These are phyloP conservation scores for Ashinkailepas kermadecensis DNA, from an alignment of 2,888 invertebrate genomes.

Conservation along the genomic window DNA sequence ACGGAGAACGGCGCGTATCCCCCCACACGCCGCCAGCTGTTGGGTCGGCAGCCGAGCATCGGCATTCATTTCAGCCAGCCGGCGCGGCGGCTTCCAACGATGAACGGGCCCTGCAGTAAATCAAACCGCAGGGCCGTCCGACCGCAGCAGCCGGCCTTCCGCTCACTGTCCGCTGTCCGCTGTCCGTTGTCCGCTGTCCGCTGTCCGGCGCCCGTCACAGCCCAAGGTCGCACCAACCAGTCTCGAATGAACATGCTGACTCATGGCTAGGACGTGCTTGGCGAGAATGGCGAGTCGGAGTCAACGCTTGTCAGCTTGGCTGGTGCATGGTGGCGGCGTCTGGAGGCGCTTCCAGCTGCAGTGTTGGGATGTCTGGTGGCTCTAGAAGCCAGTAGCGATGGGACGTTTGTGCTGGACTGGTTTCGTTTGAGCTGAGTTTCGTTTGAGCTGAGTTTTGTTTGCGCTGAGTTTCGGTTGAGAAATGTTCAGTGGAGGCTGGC, in stretches of 20 bases:
- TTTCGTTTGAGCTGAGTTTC: no score
- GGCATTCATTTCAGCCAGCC: conserved; percentile 9
- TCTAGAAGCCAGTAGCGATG: no score
- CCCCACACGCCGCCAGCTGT: conserved; percentile 2
- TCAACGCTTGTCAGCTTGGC: neutral
- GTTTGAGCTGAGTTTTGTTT: no score
- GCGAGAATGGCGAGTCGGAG: neutral
- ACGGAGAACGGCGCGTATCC: neutral
- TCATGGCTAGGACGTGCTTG: no score
- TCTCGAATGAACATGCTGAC: no score
- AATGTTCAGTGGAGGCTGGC: no score
- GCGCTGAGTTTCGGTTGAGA: no score
- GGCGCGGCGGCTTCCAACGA: neutral
- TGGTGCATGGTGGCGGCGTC: no score
- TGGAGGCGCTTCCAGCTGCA: no score
- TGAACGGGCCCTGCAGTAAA: neutral
- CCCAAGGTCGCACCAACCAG: no score
- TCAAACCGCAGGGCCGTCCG: neutral
- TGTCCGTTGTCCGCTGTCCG: neutral
- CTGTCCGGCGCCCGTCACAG: neutral
- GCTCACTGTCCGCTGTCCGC: neutral
- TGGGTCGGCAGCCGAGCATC: neutral
- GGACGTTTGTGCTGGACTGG: no score
- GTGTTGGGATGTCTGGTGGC: no score
- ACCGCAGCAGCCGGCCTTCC: neutral